Conservation (phyloP, 2,797 vertebrate species). For the Melopsittacus undulatus region DNA sequence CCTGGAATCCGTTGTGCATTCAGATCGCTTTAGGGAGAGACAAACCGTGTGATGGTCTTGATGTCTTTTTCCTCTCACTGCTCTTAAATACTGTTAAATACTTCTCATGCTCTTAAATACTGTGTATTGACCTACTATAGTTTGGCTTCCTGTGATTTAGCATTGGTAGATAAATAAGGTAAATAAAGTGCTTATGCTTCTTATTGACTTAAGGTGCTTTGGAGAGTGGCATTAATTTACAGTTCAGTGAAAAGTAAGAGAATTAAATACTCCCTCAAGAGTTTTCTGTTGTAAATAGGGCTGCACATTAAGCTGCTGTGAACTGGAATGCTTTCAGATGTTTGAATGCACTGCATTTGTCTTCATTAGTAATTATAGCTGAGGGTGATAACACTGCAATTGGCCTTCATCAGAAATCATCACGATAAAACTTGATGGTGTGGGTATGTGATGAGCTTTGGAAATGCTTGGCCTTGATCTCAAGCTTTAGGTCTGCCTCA, state of each 20-base stretch:
- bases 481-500: neutral
- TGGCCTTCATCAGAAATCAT: neutral
- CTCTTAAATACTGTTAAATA: neutral
- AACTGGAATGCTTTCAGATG: conserved; percentile 23
- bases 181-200: conserved; percentile 33
- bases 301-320: conserved; percentile 33
- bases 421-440: neutral
- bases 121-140: neutral
- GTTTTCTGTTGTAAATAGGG: conserved; percentile 9
- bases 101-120: neutral
- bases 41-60: neutral
- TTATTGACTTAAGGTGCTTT: conserved; percentile 37
- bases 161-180: neutral
- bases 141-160: neutral
- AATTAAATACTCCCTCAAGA: conserved; percentile 51
- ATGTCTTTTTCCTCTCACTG: neutral
- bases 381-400: conserved; percentile 7
- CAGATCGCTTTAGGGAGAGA: neutral
- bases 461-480: neutral
- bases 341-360: conserved; percentile 19
- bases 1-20: neutral
- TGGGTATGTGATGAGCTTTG: neutral
- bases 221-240: conserved; percentile 49
- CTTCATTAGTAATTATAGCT: conserved; percentile 49
- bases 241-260: conserved; percentile 57